A percentile compares a stretch with the other conserved stretches of the same genome.
Conservation (phyloP, 2,888 invertebrate species). For the Chydorus sphaericus region DNA sequence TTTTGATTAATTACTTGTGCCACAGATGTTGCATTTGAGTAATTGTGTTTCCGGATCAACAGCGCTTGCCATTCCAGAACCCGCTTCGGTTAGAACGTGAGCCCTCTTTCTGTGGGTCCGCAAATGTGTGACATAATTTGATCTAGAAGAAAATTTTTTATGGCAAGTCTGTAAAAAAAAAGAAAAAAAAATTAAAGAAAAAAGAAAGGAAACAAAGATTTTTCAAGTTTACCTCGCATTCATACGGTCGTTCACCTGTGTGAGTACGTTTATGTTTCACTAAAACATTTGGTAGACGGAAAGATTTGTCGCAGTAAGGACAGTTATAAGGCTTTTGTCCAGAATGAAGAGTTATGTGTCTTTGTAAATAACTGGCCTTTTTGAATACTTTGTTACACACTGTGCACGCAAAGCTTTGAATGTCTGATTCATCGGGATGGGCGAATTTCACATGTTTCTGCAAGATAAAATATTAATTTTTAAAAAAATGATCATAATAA, state of each 20-base stretch:
- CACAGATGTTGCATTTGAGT: background rate
- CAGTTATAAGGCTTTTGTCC: background rate
- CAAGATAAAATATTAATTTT: background rate
- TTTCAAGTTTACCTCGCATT: background rate
- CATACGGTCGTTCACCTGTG: background rate
- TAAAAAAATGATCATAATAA: background rate
- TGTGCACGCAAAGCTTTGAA: background rate
- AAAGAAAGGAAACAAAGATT: background rate
- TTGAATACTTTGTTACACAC: background rate
- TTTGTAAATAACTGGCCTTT: background rate
- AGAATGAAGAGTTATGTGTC: background rate
- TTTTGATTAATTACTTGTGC: too few relatives aligned
- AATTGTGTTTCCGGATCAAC: conserved; percentile 1
- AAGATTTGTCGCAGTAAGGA: background rate
- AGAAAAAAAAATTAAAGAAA: background rate
- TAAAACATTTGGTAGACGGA: background rate
- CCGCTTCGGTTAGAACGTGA: background rate
- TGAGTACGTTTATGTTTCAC: background rate
- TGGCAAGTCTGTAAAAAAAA: background rate
- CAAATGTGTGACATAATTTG: background rate
- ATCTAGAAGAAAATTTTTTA: background rate
- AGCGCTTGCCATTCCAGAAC: too few relatives aligned
- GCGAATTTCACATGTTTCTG: background rate
- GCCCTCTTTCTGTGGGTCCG: background rate
- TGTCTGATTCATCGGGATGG: background rate